Base-by-base conservation (phyloP, 1,140 invertebrate genomes). In the Euura lappo region DNA sequence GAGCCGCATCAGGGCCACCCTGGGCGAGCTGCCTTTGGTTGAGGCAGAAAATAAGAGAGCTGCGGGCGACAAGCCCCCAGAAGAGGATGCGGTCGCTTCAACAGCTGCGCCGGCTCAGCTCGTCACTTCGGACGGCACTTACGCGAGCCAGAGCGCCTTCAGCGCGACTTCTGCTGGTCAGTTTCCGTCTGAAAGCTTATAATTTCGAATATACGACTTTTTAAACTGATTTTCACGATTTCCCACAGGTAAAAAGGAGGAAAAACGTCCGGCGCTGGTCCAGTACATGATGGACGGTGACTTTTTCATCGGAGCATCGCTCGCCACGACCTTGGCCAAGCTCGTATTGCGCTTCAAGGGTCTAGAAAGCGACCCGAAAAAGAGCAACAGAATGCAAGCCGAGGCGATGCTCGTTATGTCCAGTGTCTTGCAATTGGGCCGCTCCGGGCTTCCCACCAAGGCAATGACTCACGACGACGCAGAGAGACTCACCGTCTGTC, bases 81-180 rank as follows among this genome's bases (percentile, higher is more conserved):
- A 90, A 78, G 90, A 91, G 73, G 89, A 88, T 44, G 78, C 66
- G n/a, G 74, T 76, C 0, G 71, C 80, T 6, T 72, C 73, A n/a
- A 72, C 72, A 42, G 83, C 85, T 73, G 76, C 81, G 60, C 87
- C 90, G 6, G 88, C 90, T 2, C 92, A 93, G 75, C 85, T 96
- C 46, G 96, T 99, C n/a, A 98, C 97, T 51, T 97, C 97, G 44
- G 98, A 99, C 90, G 99, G 99, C 65, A 99, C 98, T 4, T 99
- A 99, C 86, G 98, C 98, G 45, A 96, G 97, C 3, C 98, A 99
- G 86, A 99, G 97, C 78, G 97, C 97, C 69, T 98, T 99, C 85
- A 98, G 94, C 82, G 89, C 96, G 74, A 88, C 92, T 13, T 76
- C 78, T 47, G 67, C 77, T 65, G 79, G 85, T 86, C 13, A 42